These are phyloP conservation scores for Myiotriccus ornatus DNA, from an alignment of 2,797 vertebrate genomes.

Conservation along the genomic window DNA sequence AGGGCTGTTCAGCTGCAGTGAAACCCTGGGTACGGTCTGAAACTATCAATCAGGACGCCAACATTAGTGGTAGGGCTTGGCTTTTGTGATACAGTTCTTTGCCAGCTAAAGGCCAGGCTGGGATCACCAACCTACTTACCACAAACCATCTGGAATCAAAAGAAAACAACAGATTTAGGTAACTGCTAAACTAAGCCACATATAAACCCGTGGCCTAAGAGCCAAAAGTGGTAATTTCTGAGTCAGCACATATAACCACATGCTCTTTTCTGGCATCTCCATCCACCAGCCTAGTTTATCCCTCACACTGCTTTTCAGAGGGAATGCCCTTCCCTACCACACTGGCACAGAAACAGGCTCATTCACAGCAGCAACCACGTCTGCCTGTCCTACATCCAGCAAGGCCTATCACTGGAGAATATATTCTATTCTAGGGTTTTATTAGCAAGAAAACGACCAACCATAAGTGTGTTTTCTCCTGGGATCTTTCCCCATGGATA, in stretches of 20 bases:
- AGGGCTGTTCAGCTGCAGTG: neutral
- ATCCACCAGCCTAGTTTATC: neutral
- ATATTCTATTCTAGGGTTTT: neutral
- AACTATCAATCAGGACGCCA: neutral
- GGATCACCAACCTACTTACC: neutral
- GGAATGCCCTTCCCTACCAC: neutral
- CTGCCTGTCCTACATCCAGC: neutral
- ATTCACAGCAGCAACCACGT: neutral
- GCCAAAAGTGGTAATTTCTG: neutral
- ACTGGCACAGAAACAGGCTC: neutral
- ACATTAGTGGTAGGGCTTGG: neutral
- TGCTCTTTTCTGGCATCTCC: neutral
- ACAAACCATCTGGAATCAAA: neutral
- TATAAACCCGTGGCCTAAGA: neutral
- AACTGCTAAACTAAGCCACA: neutral
- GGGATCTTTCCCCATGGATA: neutral
- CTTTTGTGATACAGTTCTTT: neutral
- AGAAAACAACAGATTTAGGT: neutral
- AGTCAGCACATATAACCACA: neutral
- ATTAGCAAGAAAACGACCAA: neutral
- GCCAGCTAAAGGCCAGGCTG: neutral
- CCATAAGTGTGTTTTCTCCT: neutral
- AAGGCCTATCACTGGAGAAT: neutral
- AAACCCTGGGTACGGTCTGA: neutral
- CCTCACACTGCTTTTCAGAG: neutral